phyloP scores from a whole-genome alignment of 2,888 invertebrate genomes.

The Zeuzera pyrina region DNA sequence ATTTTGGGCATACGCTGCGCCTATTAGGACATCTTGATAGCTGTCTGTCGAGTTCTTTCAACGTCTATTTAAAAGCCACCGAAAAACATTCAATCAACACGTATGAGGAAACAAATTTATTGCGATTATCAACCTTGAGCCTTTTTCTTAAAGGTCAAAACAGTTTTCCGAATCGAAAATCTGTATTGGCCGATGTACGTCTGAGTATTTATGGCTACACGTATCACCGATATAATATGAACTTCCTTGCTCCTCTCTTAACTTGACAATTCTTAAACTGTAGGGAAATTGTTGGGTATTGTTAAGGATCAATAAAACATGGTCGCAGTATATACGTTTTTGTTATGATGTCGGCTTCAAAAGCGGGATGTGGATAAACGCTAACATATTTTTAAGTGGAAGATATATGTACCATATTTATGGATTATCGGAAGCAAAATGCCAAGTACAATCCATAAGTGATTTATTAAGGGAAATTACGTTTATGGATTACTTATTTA shows the following conservation, averaged over 20 bases:
- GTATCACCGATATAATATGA: slow-evolving; percentile 28
- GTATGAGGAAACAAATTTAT: slow-evolving; percentile 9
- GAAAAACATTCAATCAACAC: slow-evolving; percentile 15
- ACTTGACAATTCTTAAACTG: slow-evolving; percentile 7
- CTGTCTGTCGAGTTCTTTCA: slow-evolving; percentile 69
- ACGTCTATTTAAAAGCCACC: slow-evolving; percentile 67
- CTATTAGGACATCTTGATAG: slow-evolving; percentile 70
- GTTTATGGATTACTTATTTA: background rate
- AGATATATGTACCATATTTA: slow-evolving; percentile 51
- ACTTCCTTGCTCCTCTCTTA: slow-evolving; percentile 17
- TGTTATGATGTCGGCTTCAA: slow-evolving; percentile 47
- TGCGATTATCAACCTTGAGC: slow-evolving; percentile 25
- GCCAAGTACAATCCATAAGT: slow-evolving; percentile 51
- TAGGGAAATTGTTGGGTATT: slow-evolving; percentile 5
- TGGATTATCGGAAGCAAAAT: slow-evolving; percentile 50
- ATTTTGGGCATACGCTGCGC: slow-evolving; percentile 61
- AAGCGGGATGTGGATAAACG: slow-evolving; percentile 39
- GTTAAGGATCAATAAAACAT: slow-evolving; percentile 5
- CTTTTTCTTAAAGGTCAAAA: slow-evolving; percentile 14
- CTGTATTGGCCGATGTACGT: slow-evolving; percentile 31
- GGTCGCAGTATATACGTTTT: slow-evolving; percentile 31
- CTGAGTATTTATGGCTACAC: slow-evolving; percentile 50
- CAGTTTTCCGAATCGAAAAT: slow-evolving; percentile 11
- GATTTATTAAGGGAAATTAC: slow-evolving; percentile 47
- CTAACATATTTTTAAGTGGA: slow-evolving; percentile 59